These are phyloP conservation scores for Psococerastis gibbosa DNA, from an alignment of 2,888 invertebrate genomes.

Conservation along the genomic window DNA sequence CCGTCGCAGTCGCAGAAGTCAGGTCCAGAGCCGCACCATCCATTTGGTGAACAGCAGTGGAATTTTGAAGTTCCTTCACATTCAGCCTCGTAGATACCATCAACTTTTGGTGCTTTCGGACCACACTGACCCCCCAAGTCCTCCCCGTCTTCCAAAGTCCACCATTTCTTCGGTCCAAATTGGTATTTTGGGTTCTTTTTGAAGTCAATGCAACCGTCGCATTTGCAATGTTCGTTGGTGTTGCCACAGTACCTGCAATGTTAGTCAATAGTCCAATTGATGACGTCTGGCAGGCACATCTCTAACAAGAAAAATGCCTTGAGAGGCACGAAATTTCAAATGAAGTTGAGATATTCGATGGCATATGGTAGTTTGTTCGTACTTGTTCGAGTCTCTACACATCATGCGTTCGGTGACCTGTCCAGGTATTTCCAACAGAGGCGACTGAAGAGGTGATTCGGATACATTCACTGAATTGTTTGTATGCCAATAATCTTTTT, in stretches of 20 bases:
- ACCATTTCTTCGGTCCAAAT: slow-evolving; percentile 12
- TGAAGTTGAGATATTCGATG: too few relatives aligned
- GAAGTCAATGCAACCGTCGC: slow-evolving; percentile 15
- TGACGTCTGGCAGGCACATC: too few relatives aligned
- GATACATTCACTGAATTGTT: too few relatives aligned
- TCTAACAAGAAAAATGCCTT: too few relatives aligned
- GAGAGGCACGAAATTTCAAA: too few relatives aligned
- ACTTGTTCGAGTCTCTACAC: too few relatives aligned
- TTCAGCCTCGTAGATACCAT: neutral
- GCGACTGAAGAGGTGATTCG: too few relatives aligned
- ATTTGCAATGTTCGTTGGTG: slow-evolving; percentile 13
- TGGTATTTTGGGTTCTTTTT: slow-evolving; percentile 11
- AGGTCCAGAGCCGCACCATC: neutral
- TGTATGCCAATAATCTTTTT: too few relatives aligned
- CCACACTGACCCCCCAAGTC: slow-evolving; percentile 16
- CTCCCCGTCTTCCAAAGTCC: slow-evolving; percentile 16
- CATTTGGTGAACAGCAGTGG: neutral
- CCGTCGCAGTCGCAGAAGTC: neutral
- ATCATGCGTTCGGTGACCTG: too few relatives aligned
- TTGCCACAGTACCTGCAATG: slow-evolving; percentile 16
- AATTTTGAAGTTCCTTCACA: neutral
- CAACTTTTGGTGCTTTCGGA: slow-evolving; percentile 12
- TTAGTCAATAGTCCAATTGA: too few relatives aligned
- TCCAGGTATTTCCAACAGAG: too few relatives aligned
- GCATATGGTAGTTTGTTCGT: too few relatives aligned